These are phyloP conservation scores for Pristionchus japonicus DNA, from an alignment of 2,888 invertebrate species.

Conservation along the genomic window DNA sequence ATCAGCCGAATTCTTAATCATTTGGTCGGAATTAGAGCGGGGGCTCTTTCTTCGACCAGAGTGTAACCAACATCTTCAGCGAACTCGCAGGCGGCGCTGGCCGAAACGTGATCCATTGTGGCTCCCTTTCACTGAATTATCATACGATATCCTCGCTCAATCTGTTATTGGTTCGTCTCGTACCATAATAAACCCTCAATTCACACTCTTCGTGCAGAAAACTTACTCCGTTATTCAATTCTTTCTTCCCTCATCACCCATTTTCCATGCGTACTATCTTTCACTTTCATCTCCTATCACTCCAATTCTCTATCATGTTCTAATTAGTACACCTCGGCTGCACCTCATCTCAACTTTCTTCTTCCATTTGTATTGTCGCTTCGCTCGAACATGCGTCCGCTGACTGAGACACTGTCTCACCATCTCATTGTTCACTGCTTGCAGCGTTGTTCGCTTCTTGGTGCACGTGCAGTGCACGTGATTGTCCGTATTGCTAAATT, in stretches of 20 bases:
- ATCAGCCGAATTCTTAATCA: neutral
- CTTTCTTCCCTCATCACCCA: neutral
- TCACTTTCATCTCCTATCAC: neutral
- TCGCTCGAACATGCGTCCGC: neutral
- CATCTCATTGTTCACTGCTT: neutral
- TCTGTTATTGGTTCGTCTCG: neutral
- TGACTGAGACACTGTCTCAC: neutral
- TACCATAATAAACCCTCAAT: neutral
- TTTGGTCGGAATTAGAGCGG: neutral
- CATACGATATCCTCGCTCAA: neutral
- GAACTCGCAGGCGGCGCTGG: neutral
- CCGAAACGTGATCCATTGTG: neutral
- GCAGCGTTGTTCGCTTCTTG: neutral
- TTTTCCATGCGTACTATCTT: neutral
- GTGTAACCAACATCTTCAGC: neutral
- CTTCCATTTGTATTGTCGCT: neutral
- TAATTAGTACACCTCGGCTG: neutral
- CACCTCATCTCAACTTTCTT: neutral
- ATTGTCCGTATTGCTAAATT: no score
- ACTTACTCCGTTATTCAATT: neutral
- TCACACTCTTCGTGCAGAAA: neutral
- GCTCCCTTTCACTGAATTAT: neutral
- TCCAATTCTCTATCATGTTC: neutral
- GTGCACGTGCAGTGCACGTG: neutral
- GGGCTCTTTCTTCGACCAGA: neutral